A percentile compares a stretch with the other conserved stretches of the same genome.
phyloP scores from a whole-genome alignment of 2,113 vertebrate genomes.

The Chrysochloris asiatica region DNA sequence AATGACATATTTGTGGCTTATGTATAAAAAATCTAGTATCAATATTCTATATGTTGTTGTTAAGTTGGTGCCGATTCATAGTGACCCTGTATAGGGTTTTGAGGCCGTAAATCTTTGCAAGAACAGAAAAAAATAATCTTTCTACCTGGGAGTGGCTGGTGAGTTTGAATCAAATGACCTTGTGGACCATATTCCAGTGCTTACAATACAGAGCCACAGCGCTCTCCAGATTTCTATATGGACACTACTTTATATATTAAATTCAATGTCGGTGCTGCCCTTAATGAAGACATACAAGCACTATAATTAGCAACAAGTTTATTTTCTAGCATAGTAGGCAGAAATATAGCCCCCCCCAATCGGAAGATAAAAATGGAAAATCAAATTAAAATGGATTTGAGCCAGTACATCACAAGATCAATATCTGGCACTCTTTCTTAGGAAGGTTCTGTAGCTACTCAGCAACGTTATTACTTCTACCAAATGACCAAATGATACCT shows the following conservation, averaged over 20 bases:
- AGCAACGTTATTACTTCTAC: constrained; percentile 40
- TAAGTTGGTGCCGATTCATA: too few species aligned
- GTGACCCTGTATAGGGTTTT: too few species aligned
- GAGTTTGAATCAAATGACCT: too few species aligned
- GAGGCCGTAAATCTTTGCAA: too few species aligned
- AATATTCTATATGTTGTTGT: too few species aligned
- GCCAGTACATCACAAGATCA: constrained; percentile 63
- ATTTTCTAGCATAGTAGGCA: constrained; percentile 73
- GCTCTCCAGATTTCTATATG: constrained; percentile 65
- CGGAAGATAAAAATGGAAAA: constrained; percentile 75
- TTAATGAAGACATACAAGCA: constrained; percentile 64
- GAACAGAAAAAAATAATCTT: too few species aligned
- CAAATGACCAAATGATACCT: neutral
- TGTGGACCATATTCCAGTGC: too few species aligned
- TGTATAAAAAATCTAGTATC: constrained; percentile 33
- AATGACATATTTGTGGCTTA: constrained; percentile 17
- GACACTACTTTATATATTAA: constrained; percentile 33
- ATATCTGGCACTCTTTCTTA: constrained; percentile 69
- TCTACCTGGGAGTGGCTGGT: too few species aligned
- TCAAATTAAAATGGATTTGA: constrained; percentile 78
- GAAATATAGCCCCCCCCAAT: constrained; percentile 55
- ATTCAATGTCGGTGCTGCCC: constrained; percentile 52
- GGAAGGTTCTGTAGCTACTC: constrained; percentile 55
- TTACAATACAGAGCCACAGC: too few species aligned
- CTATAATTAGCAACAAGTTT: constrained; percentile 70